Evolutionary conservation across 1,140 invertebrate species (phyloP), one percentile per base, ranked within the genome.

Genomic region (Camponotus pennsylvanicus): DNA sequence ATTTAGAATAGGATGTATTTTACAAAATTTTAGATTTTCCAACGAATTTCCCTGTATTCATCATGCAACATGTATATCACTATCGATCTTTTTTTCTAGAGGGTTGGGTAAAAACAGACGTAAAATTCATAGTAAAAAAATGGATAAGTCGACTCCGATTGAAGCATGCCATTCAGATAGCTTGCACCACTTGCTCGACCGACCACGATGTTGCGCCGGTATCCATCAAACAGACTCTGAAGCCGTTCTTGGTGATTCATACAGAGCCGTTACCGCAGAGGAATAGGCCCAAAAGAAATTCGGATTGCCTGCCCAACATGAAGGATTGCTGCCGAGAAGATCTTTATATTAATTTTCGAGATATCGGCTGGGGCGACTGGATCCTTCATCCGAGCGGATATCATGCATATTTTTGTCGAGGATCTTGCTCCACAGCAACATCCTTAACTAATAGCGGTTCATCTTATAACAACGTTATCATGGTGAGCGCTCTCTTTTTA

Each of bases 301-400:
- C 97, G 3, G 97, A 98, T 90, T 98, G 98, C 91, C 94, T 95
- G 0, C 95, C 96, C 9, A 96, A 96, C 18, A 96, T 96, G 89
- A 96, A 96, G 59, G 97, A 98, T 89, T 98, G 98, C 93, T 98
- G 98, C 91, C 95, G 98, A 42, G 98, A 98, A 92, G 97, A 97
- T 15, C 95, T 98, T 0, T 97, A 97, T 90, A 97, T 98, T 18
- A 97, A 97, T 85, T 98, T 98, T 92, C 96, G 96, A 34, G 97
- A 98, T 40, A 97, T 98, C 59, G 98, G 98, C 61, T 98, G 98
- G 98, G 97, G 97, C 88, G 97, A 98, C 93, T 98, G 98, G 97
- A 98, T 99, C 73, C 96, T 98, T 27, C 96, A 97, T 66, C 98
- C 98, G 0, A 95, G 95, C 13, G 97, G 97, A 0, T 98, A 98